Evolutionary conservation across 2,113 vertebrate species (phyloP).

Genomic region (Machaerirhynchus nigripectus): DNA sequence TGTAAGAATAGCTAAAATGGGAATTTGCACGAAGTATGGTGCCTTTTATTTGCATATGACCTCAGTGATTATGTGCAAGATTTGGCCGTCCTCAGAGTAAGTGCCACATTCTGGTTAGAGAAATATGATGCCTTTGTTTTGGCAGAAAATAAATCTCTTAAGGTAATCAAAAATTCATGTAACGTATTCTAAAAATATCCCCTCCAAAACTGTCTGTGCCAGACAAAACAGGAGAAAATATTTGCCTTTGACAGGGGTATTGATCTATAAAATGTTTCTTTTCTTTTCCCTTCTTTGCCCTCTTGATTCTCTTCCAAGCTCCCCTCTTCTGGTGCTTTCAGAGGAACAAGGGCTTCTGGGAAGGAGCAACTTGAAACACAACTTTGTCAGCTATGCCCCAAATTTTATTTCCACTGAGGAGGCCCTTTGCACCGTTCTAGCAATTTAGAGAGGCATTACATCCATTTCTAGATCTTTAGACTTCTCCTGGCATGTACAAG

Average conservation of each 20-base stretch:
- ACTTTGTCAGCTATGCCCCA: not conserved
- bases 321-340: not conserved
- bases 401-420: not conserved
- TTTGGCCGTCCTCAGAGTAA: constrained; percentile 54
- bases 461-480: not conserved
- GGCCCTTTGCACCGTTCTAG: not conserved
- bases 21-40: constrained; percentile 38
- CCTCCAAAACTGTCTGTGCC: constrained; percentile 28
- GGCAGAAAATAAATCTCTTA: constrained; percentile 63
- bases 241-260: constrained; percentile 33
- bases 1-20: constrained; percentile 42
- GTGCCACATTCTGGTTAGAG: constrained; percentile 56
- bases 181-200: constrained; percentile 37
- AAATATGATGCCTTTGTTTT: constrained; percentile 55
- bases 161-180: constrained; percentile 60
- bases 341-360: not conserved
- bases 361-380: not conserved
- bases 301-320: constrained; percentile 18
- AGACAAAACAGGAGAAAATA: constrained; percentile 61
- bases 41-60: constrained; percentile 66
- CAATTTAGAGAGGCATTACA: not conserved
- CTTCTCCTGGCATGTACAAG: not conserved
- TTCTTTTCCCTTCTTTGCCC: not conserved
- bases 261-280: constrained; percentile 45
- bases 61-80: constrained; percentile 72